Conservation (phyloP, 1,140 invertebrate genomes). For the Drosophila repleta region DNA sequence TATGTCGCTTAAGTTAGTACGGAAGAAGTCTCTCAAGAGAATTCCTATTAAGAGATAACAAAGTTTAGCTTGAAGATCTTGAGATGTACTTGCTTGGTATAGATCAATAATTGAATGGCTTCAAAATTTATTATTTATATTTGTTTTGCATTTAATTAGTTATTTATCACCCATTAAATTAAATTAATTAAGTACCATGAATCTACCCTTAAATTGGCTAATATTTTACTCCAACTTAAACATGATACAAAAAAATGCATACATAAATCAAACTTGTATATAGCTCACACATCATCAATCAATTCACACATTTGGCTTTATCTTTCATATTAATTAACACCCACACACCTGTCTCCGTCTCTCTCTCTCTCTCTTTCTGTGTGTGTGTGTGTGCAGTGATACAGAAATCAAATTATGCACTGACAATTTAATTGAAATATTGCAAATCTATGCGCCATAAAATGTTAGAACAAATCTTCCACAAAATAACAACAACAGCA, state of each 20-base stretch:
- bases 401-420: slow-evolving; percentile 55
- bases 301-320: slow-evolving; percentile 52
- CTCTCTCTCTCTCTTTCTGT: no score
- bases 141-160: no score
- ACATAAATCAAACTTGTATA: slow-evolving; percentile 10
- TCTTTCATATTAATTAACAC: slow-evolving; percentile 56
- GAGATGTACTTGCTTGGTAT: no score
- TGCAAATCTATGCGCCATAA: slow-evolving; percentile 76
- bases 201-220: not conserved
- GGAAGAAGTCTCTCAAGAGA: not conserved
- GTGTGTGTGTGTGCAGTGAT: slow-evolving; percentile 14
- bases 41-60: no score
- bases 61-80: no score
- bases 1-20: slow-evolving; percentile 1
- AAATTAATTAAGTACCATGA: no score
- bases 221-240: slow-evolving; percentile 19
- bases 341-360: not conserved
- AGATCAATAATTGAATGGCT: no score
- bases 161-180: no score
- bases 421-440: slow-evolving; percentile 81
- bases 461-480: slow-evolving; percentile 74
- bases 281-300: slow-evolving; percentile 50
- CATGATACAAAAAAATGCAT: slow-evolving; percentile 38
- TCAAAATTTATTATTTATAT: no score
- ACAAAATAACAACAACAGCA: slow-evolving; percentile 66